These are phyloP conservation scores for Melanchra persicariae DNA, from an alignment of 2,888 invertebrate genomes.

Conservation along the genomic window DNA sequence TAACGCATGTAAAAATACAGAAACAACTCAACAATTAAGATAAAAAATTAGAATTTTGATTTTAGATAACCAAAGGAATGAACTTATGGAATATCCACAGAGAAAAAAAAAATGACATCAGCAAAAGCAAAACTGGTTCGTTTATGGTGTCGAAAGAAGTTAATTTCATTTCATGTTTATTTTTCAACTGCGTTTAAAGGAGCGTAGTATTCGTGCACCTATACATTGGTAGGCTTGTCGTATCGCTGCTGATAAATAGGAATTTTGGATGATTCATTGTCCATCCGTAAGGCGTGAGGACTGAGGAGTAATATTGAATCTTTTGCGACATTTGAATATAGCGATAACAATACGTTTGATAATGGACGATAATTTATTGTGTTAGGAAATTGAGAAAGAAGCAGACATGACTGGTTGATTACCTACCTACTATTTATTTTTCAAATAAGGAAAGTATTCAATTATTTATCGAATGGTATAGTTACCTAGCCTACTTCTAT, in stretches of 20 bases:
- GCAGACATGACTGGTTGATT: background rate
- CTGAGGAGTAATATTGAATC: conserved; percentile 49
- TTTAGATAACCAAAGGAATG: background rate
- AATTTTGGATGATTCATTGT: conserved; percentile 83
- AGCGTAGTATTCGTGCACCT: conserved; percentile 47
- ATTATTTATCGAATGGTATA: background rate
- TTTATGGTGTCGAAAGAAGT: background rate
- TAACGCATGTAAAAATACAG: conserved; percentile 43
- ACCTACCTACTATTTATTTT: conserved; percentile 2
- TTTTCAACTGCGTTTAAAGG: conserved; percentile 43
- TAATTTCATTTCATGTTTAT: background rate
- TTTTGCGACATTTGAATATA: conserved; percentile 50
- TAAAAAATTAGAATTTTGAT: background rate
- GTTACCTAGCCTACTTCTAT: background rate
- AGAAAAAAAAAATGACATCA: no score
- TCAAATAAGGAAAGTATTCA: background rate
- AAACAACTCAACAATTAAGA: background rate
- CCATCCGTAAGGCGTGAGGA: conserved; percentile 54
- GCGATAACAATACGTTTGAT: conserved; percentile 33
- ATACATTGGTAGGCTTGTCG: conserved; percentile 59
- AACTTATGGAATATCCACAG: no score
- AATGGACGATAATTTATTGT: conserved; percentile 6
- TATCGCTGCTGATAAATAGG: conserved; percentile 73
- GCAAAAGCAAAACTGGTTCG: background rate
- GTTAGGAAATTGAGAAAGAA: conserved; percentile 9